Percentiles rank a stretch among this genome's conserved stretches.
These are phyloP conservation scores for Psophia crepitans DNA, from an alignment of 2,113 vertebrate genomes.

Conservation along the genomic window DNA sequence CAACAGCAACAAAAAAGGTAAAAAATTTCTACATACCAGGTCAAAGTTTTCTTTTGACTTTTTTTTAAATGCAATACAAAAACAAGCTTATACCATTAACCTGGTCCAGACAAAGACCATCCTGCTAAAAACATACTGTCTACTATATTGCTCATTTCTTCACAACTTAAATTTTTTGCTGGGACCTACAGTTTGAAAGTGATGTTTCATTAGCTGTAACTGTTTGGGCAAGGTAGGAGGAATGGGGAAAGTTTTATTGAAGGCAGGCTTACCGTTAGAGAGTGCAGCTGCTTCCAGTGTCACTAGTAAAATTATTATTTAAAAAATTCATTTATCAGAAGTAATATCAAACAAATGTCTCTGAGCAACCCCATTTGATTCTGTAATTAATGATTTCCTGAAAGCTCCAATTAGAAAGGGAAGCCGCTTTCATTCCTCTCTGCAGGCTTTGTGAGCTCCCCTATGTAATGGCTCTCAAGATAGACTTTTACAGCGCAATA, in stretches of 20 bases:
- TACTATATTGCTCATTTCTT: neutral
- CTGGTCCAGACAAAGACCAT: neutral
- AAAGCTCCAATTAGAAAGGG: conserved; percentile 40
- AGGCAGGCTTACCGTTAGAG: neutral
- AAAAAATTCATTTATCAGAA: conserved; percentile 21
- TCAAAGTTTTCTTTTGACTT: neutral
- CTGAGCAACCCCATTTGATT: neutral
- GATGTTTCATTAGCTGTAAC: neutral
- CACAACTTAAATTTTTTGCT: neutral
- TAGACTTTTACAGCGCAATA: neutral
- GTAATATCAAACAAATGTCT: conserved; percentile 31
- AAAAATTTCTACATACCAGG: neutral
- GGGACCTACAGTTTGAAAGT: neutral
- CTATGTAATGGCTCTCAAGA: conserved; percentile 3
- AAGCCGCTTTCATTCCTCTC: conserved; percentile 33
- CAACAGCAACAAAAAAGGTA: neutral
- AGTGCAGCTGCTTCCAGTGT: conserved; percentile 1
- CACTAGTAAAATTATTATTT: conserved; percentile 15
- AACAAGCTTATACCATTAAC: neutral
- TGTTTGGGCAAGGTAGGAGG: neutral
- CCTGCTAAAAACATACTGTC: neutral
- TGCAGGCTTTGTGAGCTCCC: conserved; percentile 12
- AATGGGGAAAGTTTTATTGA: neutral
- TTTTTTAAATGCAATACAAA: neutral
- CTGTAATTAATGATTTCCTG: conserved; percentile 51